A percentile compares a stretch with the other conserved stretches of the same genome.
phyloP scores from a whole-genome alignment of 1,140 invertebrate genomes.

The Copidosoma floridanum region DNA sequence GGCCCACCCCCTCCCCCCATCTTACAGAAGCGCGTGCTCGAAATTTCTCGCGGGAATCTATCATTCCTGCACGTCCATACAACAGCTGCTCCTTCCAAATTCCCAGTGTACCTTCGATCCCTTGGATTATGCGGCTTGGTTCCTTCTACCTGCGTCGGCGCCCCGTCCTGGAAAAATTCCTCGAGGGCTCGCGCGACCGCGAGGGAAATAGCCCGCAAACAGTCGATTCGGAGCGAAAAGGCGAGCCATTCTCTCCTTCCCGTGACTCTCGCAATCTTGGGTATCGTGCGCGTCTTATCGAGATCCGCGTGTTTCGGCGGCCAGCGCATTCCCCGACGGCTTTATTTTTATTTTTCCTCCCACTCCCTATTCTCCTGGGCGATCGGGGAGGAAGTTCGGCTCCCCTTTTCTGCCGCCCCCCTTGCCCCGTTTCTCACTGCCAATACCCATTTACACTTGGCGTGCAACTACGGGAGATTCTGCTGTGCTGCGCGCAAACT shows the following conservation, averaged over 20 bases:
- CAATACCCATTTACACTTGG: too few species aligned
- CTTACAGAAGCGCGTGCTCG: not conserved
- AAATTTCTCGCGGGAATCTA: not conserved
- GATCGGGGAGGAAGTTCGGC: too few species aligned
- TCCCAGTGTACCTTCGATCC: conserved; percentile 24
- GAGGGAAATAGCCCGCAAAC: conserved; percentile 1
- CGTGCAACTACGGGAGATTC: too few species aligned
- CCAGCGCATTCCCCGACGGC: not conserved
- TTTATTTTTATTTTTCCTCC: not conserved
- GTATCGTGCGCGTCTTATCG: too few species aligned
- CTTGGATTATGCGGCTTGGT: conserved; percentile 62
- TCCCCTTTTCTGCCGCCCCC: not conserved
- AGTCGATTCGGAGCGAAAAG: too few species aligned
- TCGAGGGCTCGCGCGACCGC: conserved; percentile 1
- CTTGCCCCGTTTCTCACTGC: not conserved
- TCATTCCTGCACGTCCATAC: not conserved
- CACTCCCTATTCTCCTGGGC: not conserved
- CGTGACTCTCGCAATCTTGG: too few species aligned
- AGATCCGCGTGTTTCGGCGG: not conserved
- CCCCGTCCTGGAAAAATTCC: conserved; percentile 5
- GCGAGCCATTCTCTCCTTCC: too few species aligned
- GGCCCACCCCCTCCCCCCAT: not conserved
- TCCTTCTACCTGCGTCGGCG: conserved; percentile 46
- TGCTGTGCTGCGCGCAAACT: too few species aligned
- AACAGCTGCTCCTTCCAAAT: conserved; percentile 32